Percentiles rank a stretch among this genome's conserved stretches.
Evolutionary conservation across 2,888 invertebrate genomes (phyloP).

Genomic region (Dynastes hyllus): DNA sequence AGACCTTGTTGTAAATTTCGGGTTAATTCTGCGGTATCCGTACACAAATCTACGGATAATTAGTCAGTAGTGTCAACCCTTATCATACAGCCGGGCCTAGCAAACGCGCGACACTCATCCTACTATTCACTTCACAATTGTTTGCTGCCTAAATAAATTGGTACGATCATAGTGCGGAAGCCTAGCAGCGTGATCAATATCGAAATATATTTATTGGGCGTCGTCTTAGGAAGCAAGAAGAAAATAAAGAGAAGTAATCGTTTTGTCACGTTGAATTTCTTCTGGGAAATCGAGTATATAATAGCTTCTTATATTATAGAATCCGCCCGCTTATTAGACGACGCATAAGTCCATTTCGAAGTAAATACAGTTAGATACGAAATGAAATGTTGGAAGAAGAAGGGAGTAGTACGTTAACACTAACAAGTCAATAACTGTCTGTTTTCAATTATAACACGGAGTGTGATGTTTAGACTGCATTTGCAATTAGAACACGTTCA

Average conservation of each 20-base stretch:
- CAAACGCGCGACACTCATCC: conserved; percentile 3
- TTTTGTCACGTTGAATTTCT: neutral
- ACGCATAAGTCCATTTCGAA: too few species aligned
- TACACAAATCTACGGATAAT: conserved; percentile 33
- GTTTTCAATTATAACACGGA: too few species aligned
- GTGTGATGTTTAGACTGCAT: too few species aligned
- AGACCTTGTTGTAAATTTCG: conserved; percentile 8
- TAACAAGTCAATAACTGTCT: too few species aligned
- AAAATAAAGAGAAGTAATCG: neutral
- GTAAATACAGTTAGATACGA: too few species aligned
- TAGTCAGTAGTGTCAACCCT: conserved; percentile 36
- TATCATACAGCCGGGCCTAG: conserved; percentile 19
- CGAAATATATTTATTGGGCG: neutral
- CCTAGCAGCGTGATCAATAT: neutral
- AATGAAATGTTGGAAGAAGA: too few species aligned
- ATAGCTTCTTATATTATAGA: neutral
- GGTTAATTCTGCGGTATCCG: conserved; percentile 29
- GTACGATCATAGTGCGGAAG: neutral
- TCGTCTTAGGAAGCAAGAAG: neutral
- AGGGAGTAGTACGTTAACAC: too few species aligned
- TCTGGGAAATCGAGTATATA: conserved; percentile 8
- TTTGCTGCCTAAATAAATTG: conserved; percentile 9
- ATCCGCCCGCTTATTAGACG: too few species aligned
- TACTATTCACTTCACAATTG: conserved; percentile 23
- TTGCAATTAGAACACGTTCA: too few species aligned